A percentile compares a stretch with the other conserved stretches of the same genome.
phyloP scores from a whole-genome alignment of 2,113 vertebrate genomes.

The Peromyscus californicus region DNA sequence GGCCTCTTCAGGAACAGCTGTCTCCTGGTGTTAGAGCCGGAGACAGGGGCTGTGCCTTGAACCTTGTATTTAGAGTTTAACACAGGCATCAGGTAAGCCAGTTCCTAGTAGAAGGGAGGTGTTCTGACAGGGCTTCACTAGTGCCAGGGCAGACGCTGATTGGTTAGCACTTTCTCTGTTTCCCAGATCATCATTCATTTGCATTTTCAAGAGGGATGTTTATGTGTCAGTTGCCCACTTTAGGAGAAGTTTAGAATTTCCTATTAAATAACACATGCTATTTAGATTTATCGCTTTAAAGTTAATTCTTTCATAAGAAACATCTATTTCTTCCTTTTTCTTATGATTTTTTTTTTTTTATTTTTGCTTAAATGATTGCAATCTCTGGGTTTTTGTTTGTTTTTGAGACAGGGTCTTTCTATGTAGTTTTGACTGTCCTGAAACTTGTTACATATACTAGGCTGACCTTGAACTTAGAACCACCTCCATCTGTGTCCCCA shows the following conservation, averaged over 20 bases:
- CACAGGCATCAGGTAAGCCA: background rate
- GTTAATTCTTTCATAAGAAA: background rate
- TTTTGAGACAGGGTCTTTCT: background rate
- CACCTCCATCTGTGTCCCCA: background rate
- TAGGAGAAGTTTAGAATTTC: background rate
- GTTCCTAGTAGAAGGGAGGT: background rate
- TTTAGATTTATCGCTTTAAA: background rate
- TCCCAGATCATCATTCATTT: background rate
- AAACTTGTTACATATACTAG: background rate
- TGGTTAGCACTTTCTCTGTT: background rate
- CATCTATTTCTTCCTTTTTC: background rate
- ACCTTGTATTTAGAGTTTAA: background rate
- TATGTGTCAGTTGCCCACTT: constrained; percentile 7
- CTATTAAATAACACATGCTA: background rate
- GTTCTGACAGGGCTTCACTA: background rate
- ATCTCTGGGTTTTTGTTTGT: background rate
- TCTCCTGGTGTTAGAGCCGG: background rate
- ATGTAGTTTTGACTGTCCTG: too few species aligned
- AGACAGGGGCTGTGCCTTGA: background rate
- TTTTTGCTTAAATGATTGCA: background rate
- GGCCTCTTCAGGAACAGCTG: background rate
- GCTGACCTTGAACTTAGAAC: background rate
- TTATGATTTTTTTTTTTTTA: background rate
- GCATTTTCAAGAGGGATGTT: background rate
- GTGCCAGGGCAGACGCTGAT: background rate